Conservation (phyloP, 2,113 vertebrate species). For the Sinocyclocheilus anshuiensis region DNA sequence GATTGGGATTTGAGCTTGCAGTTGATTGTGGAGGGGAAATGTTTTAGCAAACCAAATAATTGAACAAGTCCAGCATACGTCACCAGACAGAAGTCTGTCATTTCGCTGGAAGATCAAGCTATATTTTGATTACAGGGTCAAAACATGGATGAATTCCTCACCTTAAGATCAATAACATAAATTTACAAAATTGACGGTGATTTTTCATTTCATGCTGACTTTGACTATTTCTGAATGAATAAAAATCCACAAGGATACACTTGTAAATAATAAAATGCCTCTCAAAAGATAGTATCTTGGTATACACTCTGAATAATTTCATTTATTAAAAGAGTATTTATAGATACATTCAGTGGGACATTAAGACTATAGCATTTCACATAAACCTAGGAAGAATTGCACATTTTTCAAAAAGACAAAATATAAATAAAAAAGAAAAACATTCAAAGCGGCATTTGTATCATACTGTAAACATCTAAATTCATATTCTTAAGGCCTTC, state of each 20-base stretch:
- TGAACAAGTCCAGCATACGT: too few relatives aligned
- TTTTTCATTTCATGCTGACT: background rate
- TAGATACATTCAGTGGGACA: background rate
- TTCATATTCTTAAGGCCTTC: slow-evolving; percentile 20
- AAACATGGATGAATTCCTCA: background rate
- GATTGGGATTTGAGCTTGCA: too few relatives aligned
- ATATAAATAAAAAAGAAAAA: slow-evolving; percentile 38
- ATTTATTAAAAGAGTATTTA: background rate
- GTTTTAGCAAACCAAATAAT: too few relatives aligned
- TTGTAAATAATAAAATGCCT: background rate
- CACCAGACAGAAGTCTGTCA: too few relatives aligned
- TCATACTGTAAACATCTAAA: slow-evolving; percentile 12
- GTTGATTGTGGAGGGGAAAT: too few relatives aligned
- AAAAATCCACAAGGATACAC: background rate
- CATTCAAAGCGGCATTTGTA: slow-evolving; percentile 12
- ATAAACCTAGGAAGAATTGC: slow-evolving; percentile 2
- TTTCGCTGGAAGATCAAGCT: too few relatives aligned
- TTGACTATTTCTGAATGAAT: background rate
- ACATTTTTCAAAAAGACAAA: background rate
- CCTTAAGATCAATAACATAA: background rate
- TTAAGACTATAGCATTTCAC: background rate
- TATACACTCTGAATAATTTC: background rate
- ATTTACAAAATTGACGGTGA: background rate
- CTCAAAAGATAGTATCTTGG: background rate
- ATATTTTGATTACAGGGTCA: background rate